phyloP scores from a whole-genome alignment of 2,113 vertebrate species.

The Cygnus buccinator region DNA sequence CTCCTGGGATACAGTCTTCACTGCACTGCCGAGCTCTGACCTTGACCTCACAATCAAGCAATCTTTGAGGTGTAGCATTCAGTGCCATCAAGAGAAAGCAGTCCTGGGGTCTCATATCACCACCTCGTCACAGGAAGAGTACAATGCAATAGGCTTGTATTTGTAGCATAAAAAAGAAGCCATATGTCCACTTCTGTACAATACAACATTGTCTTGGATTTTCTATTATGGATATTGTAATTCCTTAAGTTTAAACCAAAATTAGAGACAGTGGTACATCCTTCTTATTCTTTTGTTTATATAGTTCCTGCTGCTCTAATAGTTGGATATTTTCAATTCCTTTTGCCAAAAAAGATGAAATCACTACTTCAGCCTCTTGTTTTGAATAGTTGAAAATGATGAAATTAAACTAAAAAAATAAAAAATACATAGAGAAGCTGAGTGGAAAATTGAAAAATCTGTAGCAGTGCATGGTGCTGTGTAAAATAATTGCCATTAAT shows the following conservation, averaged over 20 bases:
- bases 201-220: not conserved
- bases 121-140: not conserved
- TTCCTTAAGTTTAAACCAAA: slow-evolving; percentile 11
- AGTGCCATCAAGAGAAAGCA: not conserved
- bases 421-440: slow-evolving; percentile 15
- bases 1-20: not conserved
- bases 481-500: slow-evolving; percentile 72
- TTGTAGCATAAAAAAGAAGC: not conserved
- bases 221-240: not conserved
- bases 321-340: not conserved
- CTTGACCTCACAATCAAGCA: not conserved
- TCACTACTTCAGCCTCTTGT: not conserved
- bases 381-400: slow-evolving; percentile 35
- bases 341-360: not conserved
- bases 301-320: not conserved
- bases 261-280: not conserved
- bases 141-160: not conserved
- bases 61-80: not conserved
- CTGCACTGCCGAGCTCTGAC: not conserved
- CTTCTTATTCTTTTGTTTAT: not conserved
- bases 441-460: slow-evolving; percentile 68
- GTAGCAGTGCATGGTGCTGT: slow-evolving; percentile 34
- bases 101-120: not conserved
- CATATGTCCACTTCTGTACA: not conserved
- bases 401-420: slow-evolving; percentile 8